Evolutionary conservation across 2,888 invertebrate genomes (phyloP), one percentile per base, ranked within the genome.

Genomic region (Ormyrus pomaceus): DNA sequence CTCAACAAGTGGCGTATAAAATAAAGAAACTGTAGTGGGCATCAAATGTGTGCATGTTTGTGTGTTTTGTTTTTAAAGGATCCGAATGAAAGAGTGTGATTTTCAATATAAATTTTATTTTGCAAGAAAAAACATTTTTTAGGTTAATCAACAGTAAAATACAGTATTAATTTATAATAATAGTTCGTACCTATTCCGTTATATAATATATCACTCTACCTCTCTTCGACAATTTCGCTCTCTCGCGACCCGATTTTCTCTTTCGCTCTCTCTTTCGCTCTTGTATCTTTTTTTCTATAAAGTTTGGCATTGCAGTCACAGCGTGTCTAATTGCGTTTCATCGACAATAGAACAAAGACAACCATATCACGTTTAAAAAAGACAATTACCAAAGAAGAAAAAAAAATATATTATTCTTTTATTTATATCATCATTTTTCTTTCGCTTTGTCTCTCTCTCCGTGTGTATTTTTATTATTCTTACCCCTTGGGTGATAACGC

Each of bases 91-190:
- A 78, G 19, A 65, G 59, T 11, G 19, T 45, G 19, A 48, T 82
- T 82, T 80, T 77, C 77, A 80, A 80, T 82, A 82, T 79, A 80
- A 82, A 82, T 77, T 82, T 82, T 82, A 80, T 82, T 82, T 82
- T 82, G 80, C 82, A 82, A 82, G 80, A 77, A 80, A 82, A 82
- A 82, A 82, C 82, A 82, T 79, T 80, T 82, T 82, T 80, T 72
- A 82, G 82, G 82, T 82, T 82, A 82, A 82, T 82, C 80, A 82
- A 82, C 82, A 82, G 77, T 80, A 82, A 80, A 82, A 80, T 80
- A 80, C 80, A 82, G 77, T 77, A 80, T 80, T 68, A 82, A 77
- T 82, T 82, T 77, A 80, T 82, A 75, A 82, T 80, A 82, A 75
- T 82, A 78, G 76, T 81, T 77, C 77, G 79, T 75, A 82, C 80